These are phyloP conservation scores for Drosophila aff. DNA, from an alignment of 1,140 invertebrate species.

Conservation along the genomic window DNA sequence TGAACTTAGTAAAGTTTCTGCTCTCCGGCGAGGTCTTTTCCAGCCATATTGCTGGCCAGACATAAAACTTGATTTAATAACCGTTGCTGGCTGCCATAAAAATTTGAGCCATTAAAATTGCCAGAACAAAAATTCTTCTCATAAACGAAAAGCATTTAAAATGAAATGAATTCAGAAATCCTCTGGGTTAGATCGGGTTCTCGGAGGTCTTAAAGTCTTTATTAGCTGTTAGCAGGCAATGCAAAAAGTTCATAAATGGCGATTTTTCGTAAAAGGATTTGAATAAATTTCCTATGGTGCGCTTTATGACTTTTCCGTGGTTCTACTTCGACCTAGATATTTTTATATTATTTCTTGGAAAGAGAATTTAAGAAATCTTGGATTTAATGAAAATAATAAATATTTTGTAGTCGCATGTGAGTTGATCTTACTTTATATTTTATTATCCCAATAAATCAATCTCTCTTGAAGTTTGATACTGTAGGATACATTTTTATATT, in stretches of 20 bases:
- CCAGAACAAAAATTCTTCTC: constrained; percentile 32
- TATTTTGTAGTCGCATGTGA: too few relatives aligned
- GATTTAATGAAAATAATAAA: neutral
- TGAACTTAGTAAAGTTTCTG: constrained; percentile 30
- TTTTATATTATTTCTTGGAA: neutral
- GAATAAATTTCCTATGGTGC: neutral
- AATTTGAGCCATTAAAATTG: constrained; percentile 68
- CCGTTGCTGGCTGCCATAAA: constrained; percentile 67
- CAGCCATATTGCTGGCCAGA: constrained; percentile 48
- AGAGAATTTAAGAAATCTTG: neutral
- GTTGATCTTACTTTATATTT: too few relatives aligned
- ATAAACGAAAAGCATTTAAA: constrained; percentile 73
- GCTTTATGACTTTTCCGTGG: neutral
- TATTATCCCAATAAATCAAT: too few relatives aligned
- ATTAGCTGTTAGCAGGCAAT: constrained; percentile 60
- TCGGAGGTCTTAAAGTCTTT: constrained; percentile 54
- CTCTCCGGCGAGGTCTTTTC: neutral
- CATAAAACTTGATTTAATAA: constrained; percentile 82
- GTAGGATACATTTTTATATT: too few relatives aligned
- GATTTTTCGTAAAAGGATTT: constrained; percentile 6
- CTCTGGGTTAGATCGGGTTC: constrained; percentile 21
- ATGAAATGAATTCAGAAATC: constrained; percentile 57
- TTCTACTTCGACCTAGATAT: neutral
- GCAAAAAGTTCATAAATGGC: constrained; percentile 39
- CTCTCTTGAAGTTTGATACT: too few relatives aligned